Percentiles rank a stretch among this genome's conserved stretches.
These are phyloP conservation scores for Chymomyza costata DNA, from an alignment of 1,140 invertebrate genomes.

Conservation along the genomic window DNA sequence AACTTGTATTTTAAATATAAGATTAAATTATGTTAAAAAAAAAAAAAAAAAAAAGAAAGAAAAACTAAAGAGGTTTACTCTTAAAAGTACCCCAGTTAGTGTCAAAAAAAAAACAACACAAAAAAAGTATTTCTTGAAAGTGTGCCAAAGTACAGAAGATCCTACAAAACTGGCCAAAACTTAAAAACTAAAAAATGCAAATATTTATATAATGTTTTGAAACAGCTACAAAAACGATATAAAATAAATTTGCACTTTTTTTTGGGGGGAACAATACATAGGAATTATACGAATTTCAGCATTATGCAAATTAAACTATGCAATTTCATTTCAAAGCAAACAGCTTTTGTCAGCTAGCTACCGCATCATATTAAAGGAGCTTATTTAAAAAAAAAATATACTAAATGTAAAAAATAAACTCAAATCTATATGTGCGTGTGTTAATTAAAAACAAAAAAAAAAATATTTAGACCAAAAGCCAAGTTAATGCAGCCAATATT, in stretches of 20 bases:
- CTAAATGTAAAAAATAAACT: too few relatives aligned
- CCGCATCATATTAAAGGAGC: slow-evolving; percentile 39
- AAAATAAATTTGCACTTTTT: slow-evolving; percentile 51
- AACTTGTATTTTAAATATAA: slow-evolving; percentile 75
- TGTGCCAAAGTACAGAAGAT: slow-evolving; percentile 37
- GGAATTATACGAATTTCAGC: slow-evolving; percentile 74
- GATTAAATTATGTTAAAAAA: slow-evolving; percentile 62
- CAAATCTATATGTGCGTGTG: too few relatives aligned
- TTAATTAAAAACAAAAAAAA: too few relatives aligned
- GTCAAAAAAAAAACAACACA: slow-evolving; percentile 29
- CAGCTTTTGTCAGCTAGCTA: background rate
- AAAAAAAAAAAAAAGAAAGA: slow-evolving; percentile 38
- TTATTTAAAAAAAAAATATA: slow-evolving; percentile 54
- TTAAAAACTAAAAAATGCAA: slow-evolving; percentile 12
- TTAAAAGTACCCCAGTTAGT: slow-evolving; percentile 42
- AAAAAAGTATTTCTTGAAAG: slow-evolving; percentile 36
- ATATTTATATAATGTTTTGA: background rate
- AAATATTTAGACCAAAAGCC: too few relatives aligned
- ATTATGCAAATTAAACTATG: slow-evolving; percentile 27
- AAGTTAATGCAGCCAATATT: too few relatives aligned
- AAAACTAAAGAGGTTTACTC: slow-evolving; percentile 38
- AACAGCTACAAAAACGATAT: slow-evolving; percentile 23
- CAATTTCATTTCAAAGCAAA: slow-evolving; percentile 28
- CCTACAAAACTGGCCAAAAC: slow-evolving; percentile 44
- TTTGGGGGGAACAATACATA: slow-evolving; percentile 70